These are phyloP conservation scores for Hylaeus anthracinus DNA, from an alignment of 1,140 invertebrate species.

Conservation along the genomic window DNA sequence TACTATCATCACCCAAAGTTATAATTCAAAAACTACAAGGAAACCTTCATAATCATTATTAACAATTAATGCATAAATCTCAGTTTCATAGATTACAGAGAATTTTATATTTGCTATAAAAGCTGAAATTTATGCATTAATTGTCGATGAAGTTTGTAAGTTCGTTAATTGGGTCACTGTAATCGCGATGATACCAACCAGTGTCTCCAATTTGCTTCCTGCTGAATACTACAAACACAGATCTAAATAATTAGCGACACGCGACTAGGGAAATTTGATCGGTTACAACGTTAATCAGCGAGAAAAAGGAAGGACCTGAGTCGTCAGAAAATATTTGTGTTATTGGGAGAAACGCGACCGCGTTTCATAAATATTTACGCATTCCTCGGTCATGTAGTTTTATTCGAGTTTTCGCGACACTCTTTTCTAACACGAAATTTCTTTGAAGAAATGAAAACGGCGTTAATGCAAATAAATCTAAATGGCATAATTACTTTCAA, in stretches of 20 bases:
- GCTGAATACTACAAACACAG: conserved; percentile 1
- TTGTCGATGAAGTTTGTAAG: too few species aligned
- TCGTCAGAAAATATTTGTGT: conserved; percentile 20
- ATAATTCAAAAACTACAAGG: too few species aligned
- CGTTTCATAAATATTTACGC: conserved; percentile 39
- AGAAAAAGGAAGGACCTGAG: background rate
- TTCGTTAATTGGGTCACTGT: conserved; percentile 38
- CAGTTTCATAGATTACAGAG: too few species aligned
- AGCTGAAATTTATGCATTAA: too few species aligned
- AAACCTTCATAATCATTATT: too few species aligned
- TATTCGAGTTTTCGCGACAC: background rate
- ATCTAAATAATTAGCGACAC: background rate
- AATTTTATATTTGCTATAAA: too few species aligned
- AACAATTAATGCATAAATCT: too few species aligned
- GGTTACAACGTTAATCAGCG: background rate
- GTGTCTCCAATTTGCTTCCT: conserved; percentile 16
- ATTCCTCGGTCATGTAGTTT: conserved; percentile 30
- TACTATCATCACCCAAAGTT: too few species aligned
- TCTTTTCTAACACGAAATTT: background rate
- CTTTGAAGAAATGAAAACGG: too few species aligned
- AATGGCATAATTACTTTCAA: too few species aligned
- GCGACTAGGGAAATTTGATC: conserved; percentile 36
- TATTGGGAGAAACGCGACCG: conserved; percentile 20
- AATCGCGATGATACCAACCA: background rate
- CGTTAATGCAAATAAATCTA: too few species aligned